Evolutionary conservation across 2,797 vertebrate genomes (phyloP).

Genomic region (Potorous gilbertii): DNA sequence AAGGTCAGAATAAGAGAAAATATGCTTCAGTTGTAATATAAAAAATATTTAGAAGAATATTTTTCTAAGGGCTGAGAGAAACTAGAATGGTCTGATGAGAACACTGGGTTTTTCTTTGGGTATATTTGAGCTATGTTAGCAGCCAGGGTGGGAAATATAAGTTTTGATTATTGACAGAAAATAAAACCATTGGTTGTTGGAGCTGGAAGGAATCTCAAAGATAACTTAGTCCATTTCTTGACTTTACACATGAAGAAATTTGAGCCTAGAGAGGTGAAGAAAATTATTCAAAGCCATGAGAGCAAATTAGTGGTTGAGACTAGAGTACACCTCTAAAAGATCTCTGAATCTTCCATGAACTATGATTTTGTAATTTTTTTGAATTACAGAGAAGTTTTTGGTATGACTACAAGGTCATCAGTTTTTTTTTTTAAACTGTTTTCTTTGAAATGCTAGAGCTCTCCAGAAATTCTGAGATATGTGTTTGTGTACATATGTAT

Average conservation of each 20-base stretch:
- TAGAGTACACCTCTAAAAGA: neutral
- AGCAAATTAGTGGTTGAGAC: neutral
- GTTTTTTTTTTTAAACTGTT: neutral
- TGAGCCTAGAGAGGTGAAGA: neutral
- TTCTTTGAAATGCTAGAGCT: constrained; percentile 31
- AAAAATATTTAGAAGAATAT: neutral
- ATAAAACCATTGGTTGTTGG: neutral
- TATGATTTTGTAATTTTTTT: neutral
- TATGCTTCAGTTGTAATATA: too few relatives aligned
- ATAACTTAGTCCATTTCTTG: neutral
- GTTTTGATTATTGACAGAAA: neutral
- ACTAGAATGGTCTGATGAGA: neutral
- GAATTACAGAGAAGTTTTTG: neutral
- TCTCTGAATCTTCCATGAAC: neutral
- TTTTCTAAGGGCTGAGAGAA: neutral
- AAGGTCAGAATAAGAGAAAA: neutral
- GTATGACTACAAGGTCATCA: neutral
- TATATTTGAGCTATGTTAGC: neutral
- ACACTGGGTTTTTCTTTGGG: neutral
- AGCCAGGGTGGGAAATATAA: neutral
- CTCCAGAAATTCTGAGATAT: constrained; percentile 42
- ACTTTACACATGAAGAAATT: neutral
- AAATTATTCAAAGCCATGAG: neutral
- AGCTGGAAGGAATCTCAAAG: neutral
- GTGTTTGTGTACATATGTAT: neutral